Base-by-base conservation (phyloP, 2,113 vertebrate genomes). In the Coturnix japonica region DNA sequence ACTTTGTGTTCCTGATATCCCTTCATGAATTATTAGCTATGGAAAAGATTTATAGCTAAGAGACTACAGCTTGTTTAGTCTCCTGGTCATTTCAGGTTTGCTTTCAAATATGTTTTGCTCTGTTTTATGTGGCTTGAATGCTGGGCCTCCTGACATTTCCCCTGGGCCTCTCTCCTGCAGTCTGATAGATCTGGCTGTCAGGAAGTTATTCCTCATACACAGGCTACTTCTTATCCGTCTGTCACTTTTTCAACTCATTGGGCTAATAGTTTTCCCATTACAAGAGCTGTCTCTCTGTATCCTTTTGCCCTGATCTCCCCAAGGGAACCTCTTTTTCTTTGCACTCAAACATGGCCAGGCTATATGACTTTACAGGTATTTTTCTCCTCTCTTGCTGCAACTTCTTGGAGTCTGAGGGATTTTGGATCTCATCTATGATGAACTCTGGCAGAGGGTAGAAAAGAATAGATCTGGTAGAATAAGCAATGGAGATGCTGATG, bases 201-300 rank as follows among this genome's bases (percentile, higher is more conserved):
- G 91, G 94, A 96, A 95, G 94, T 87, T 96, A 91, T 96, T 77
- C 84, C 89, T 96, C 85, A 82, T 89, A 28, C 81, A 91, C 78
- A 28, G 78, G 43, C 89, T 89, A 82, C 47, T 95, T 89, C 94
- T 95, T 95, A 95, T 92, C 95, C 79, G 91, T 77, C 92, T 96
- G 84, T 92, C 89, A 80, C 92, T 91, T 92, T 91, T 94, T 93
- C 95, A 94, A 85, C 89, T 95, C 94, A 33, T 92, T 92, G 92
- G 81, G 51, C 84, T 94, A 82, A 96, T 89, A 66, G 91, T 95
- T 95, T 86, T 82, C 64, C 89, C 86, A 57, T 91, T 56, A 15
- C 43, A 44, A 25, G 79, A 70, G 33, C 64, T 92, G 33, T 23
- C 6, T 79, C 15, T 83, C 57, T 2, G 6, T 90, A 81, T 89